phyloP scores from a whole-genome alignment of 2,888 invertebrate species.

The Drosophila nr. perissopoda region DNA sequence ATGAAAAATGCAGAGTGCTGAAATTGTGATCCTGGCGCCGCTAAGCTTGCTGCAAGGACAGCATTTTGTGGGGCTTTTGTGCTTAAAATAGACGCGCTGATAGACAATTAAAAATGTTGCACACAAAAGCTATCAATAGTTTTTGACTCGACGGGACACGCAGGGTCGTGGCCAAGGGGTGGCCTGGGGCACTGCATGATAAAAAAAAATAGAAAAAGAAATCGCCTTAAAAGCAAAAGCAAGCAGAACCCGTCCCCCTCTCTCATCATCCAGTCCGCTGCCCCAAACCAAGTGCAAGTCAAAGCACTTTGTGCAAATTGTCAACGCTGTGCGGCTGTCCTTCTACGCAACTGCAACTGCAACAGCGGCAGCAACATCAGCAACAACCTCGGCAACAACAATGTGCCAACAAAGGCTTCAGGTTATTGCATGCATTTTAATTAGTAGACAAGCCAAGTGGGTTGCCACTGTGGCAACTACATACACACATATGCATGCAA shows the following conservation, averaged over 20 bases:
- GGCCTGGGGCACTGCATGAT: background rate
- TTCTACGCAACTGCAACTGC: conserved; percentile 68
- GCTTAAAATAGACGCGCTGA: conserved; percentile 64
- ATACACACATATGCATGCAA: conserved; percentile 34
- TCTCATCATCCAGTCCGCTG: background rate
- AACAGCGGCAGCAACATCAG: conserved; percentile 40
- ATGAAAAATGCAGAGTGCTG: conserved; percentile 61
- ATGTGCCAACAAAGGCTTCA: conserved; percentile 79
- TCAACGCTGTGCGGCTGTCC: conserved; percentile 66
- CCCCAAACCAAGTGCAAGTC: conserved; percentile 36
- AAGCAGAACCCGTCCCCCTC: background rate
- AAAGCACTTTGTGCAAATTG: conserved; percentile 78
- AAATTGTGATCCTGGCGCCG: conserved; percentile 28
- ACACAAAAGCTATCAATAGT: conserved; percentile 70
- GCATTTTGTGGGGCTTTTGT: conserved; percentile 52
- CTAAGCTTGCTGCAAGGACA: conserved; percentile 64
- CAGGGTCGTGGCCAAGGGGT: background rate
- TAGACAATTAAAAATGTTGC: conserved; percentile 77
- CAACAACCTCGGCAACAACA: conserved; percentile 69
- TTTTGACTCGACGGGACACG: conserved; percentile 8
- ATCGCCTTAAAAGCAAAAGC: conserved; percentile 28
- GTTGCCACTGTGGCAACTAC: conserved; percentile 64
- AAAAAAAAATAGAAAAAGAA: conserved; percentile 8
- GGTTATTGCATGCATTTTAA: conserved; percentile 80
- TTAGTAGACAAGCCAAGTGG: conserved; percentile 81